Base-by-base conservation (phyloP, 35 echinoderm and acorn worm genomes). In the Nesometra sesokonis region DNA sequence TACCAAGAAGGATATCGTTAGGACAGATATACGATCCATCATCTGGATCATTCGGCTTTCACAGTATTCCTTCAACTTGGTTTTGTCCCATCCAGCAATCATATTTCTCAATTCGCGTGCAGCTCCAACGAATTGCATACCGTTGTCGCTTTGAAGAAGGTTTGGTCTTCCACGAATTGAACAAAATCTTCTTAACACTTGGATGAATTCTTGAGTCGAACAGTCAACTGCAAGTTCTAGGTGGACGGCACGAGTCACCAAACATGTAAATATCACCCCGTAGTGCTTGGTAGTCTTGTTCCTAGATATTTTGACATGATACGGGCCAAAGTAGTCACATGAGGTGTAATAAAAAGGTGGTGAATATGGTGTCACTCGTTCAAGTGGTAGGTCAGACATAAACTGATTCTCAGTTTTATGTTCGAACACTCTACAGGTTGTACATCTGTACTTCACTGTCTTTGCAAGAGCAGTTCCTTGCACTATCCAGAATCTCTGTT, bases 131-230 rank as follows among this genome's bases (percentile, higher is more conserved):
- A 30, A 78, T 23, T 78, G 77, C 27, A 8, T 78, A 35, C 85
- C 85, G 32, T 80, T 87, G 78, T 87, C 86, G 36, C 86, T 87
- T 5, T 32, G 35, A 3, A 86, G 57, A 34, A 77, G 31, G 13
- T 77, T 78, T 5, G 78, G 90, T 11, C 46, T 35, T 57, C 90
- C 90, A 88, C 80, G 15, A 34, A 88, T 77, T 21, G 79, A 35
- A 36, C 82, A 88, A 39, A 91, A 88, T 82, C 90, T 30, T 35
- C 90, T 77, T 13, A 91, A 85, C 31, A 88, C 85, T 87, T 91
- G 90, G 7, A 91, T 46, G n/a, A 87, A 91, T 43, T 91, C 89
- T 77, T 88, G 88, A n/a, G 89, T 91, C 32, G 89, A 91, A 35
- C 17, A n/a, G 29, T 91, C 90, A 36, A 87, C 78, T 32, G 85